Evolutionary conservation across 2,113 vertebrate genomes (phyloP).

Genomic region (Orthonyx spaldingii): DNA sequence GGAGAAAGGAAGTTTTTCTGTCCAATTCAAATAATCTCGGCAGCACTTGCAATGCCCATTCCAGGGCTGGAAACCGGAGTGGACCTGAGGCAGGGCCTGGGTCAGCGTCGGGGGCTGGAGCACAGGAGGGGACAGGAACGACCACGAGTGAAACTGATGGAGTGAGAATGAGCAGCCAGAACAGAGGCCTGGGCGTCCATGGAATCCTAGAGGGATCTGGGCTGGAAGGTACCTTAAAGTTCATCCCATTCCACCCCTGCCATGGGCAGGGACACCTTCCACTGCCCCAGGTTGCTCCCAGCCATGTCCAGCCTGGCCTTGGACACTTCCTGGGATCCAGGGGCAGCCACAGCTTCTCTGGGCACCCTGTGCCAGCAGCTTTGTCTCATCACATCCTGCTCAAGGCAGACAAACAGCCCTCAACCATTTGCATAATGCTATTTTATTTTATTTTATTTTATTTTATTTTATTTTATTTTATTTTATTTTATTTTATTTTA

Average conservation of each 20-base stretch:
- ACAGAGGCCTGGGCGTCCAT: background rate
- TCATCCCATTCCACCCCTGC: background rate
- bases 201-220: background rate
- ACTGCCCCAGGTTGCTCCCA: background rate
- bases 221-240: background rate
- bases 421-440: fast-evolving
- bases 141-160: background rate
- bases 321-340: background rate
- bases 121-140: background rate
- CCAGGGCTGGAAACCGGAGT: background rate
- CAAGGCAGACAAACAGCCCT: background rate
- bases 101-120: background rate
- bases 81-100: background rate
- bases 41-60: background rate
- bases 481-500: background rate
- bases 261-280: background rate
- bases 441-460: background rate
- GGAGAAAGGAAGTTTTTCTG: background rate
- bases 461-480: background rate
- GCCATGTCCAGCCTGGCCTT: fast-evolving
- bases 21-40: background rate
- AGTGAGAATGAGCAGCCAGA: background rate
- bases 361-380: background rate
- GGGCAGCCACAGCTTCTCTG: background rate
- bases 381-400: background rate